Conservation (phyloP, 2,888 invertebrate genomes). For the Empis stercorea region DNA sequence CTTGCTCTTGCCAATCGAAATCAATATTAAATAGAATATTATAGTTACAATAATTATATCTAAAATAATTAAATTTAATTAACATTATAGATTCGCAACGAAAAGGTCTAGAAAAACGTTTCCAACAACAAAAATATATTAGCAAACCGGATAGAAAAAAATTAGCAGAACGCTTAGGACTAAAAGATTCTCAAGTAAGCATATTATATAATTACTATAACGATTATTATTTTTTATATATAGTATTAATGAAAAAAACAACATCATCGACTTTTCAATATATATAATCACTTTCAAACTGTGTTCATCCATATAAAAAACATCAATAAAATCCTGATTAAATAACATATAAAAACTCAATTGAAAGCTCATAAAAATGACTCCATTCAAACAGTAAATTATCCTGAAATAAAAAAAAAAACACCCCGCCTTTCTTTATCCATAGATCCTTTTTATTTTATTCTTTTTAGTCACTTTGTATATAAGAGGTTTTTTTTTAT, state of each 20-base stretch:
- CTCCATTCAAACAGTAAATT: background rate
- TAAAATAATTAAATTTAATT: too few relatives aligned
- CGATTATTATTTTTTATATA: too few relatives aligned
- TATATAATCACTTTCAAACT: background rate
- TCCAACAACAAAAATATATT: constrained; percentile 96
- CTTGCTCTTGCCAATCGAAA: too few relatives aligned
- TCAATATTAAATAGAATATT: too few relatives aligned
- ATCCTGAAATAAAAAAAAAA: background rate
- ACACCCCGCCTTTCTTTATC: background rate
- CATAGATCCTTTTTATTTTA: background rate
- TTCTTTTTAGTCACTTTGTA: background rate
- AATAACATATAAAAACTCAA: background rate
- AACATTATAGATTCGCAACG: constrained; percentile 67
- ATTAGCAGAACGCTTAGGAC: constrained; percentile 85
- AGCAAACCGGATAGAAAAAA: constrained; percentile 97
- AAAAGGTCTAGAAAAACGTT: constrained; percentile 88
- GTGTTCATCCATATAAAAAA: background rate
- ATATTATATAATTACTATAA: too few relatives aligned
- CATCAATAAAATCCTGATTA: background rate
- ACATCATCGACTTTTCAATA: background rate
- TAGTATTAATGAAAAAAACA: background rate
- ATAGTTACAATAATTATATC: too few relatives aligned
- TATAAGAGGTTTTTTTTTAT: background rate
- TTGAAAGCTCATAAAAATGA: background rate
- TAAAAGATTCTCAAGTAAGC: constrained; percentile 95